Evolutionary conservation across 1,140 invertebrate genomes (phyloP).

Genomic region (Drosophila tropicalis): DNA sequence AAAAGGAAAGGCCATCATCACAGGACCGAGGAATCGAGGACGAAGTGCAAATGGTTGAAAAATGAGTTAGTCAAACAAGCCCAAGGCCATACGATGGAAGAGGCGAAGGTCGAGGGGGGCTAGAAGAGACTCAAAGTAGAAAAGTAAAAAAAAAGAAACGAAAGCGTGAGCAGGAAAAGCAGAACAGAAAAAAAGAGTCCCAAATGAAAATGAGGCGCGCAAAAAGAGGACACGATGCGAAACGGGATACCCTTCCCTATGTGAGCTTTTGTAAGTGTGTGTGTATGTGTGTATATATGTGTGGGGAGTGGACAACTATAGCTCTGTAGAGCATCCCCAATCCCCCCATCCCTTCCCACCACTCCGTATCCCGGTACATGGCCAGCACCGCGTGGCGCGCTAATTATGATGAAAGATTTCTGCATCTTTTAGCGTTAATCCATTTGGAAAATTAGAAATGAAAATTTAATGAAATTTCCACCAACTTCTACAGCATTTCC

Average conservation of each 20-base stretch:
- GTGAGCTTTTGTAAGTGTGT: neutral
- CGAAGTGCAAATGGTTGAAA: conserved; percentile 64
- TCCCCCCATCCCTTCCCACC: neutral
- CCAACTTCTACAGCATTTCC: conserved; percentile 58
- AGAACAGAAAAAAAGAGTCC: conserved; percentile 24
- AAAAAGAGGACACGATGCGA: conserved; percentile 40
- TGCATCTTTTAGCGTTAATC: conserved; percentile 80
- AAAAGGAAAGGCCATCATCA: conserved; percentile 32
- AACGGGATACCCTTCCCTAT: conserved; percentile 36
- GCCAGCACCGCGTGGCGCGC: conserved; percentile 57
- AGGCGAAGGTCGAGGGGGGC: neutral
- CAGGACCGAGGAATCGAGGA: neutral
- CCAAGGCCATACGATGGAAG: conserved; percentile 56
- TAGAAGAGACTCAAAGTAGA: conserved; percentile 37
- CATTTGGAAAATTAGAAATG: conserved; percentile 81
- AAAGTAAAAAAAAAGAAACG: conserved; percentile 43
- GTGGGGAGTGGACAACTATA: conserved; percentile 65
- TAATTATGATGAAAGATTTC: conserved; percentile 82
- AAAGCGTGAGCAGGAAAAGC: conserved; percentile 57
- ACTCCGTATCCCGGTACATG: conserved; percentile 25
- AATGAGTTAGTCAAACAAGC: conserved; percentile 78
- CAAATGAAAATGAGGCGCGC: conserved; percentile 42
- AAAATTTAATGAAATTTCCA: conserved; percentile 81
- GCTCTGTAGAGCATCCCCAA: conserved; percentile 19
- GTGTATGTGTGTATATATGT: conserved; percentile 23